Percentiles rank a stretch among this genome's conserved stretches.
Conservation (phyloP, 2,113 vertebrate genomes). For the Pachypanchax playfairii region DNA sequence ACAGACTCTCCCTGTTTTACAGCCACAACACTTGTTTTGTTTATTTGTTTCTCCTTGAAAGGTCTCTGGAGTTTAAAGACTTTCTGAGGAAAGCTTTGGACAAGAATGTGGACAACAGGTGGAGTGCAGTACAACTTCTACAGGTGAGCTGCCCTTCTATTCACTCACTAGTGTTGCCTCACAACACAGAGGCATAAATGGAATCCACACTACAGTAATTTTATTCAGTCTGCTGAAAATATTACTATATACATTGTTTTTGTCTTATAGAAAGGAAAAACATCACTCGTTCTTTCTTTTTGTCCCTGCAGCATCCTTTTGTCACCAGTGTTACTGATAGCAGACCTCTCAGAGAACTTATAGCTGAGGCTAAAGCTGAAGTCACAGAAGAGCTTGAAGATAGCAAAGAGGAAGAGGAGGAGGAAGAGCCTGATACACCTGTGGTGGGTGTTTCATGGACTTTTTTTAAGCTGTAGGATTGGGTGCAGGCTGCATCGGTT, state of each 20-base stretch:
- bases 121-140: conserved; percentile 86
- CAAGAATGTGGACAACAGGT: conserved; percentile 96
- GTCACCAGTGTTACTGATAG: conserved; percentile 86
- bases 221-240: background rate
- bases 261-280: too few species aligned
- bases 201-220: background rate
- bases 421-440: conserved; percentile 90
- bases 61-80: conserved; percentile 95
- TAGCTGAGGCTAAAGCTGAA: conserved; percentile 97
- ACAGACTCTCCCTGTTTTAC: background rate
- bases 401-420: conserved; percentile 96
- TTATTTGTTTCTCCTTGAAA: conserved; percentile 57
- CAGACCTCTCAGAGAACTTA: conserved; percentile 91
- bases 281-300: conserved; percentile 10
- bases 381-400: conserved; percentile 97
- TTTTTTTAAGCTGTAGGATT: too few species aligned
- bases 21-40: background rate
- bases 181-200: background rate
- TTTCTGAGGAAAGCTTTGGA: conserved; percentile 94
- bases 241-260: background rate
- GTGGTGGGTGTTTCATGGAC: too few species aligned
- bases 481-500: too few species aligned
- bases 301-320: conserved; percentile 88
- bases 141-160: conserved; percentile 82
- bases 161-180: background rate